Percentiles rank a stretch among this genome's conserved stretches.
phyloP scores from a whole-genome alignment of 1,140 invertebrate species.

The Leptinotarsa undecemlineata region DNA sequence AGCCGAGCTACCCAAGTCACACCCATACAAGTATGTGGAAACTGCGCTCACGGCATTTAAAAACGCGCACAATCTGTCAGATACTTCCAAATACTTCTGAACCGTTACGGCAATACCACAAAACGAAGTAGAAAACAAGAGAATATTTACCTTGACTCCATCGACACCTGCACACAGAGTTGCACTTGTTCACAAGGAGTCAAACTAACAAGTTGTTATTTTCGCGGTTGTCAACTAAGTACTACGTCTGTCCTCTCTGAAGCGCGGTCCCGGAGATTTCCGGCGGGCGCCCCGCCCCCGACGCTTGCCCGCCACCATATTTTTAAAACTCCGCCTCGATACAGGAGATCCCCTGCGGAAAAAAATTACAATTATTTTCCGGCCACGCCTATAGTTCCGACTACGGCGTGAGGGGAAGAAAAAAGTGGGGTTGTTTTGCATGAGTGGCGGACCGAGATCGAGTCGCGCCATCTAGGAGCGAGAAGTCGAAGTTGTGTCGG shows the following conservation, averaged over 20 bases:
- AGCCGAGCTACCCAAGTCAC: neutral
- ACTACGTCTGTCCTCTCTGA: slow-evolving; percentile 5
- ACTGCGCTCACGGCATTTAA: neutral
- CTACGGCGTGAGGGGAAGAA: slow-evolving; percentile 11
- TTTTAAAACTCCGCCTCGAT: slow-evolving; percentile 28
- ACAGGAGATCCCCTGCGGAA: slow-evolving; percentile 16
- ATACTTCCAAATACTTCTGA: neutral
- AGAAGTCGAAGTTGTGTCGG: slow-evolving; percentile 9
- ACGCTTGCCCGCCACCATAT: slow-evolving; percentile 20
- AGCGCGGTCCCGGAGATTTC: slow-evolving; percentile 22
- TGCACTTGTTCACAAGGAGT: slow-evolving; percentile 14
- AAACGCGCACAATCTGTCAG: neutral
- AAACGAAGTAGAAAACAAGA: neutral
- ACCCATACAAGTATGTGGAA: neutral
- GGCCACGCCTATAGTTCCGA: slow-evolving; percentile 20
- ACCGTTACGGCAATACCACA: neutral
- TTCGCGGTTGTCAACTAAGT: slow-evolving; percentile 10
- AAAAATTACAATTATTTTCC: slow-evolving; percentile 26
- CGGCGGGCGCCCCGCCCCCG: slow-evolving; percentile 22
- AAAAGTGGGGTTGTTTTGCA: slow-evolving; percentile 22
- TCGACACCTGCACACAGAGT: slow-evolving; percentile 14
- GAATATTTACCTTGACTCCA: slow-evolving; percentile 11
- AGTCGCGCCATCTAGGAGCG: neutral
- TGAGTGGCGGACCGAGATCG: neutral
- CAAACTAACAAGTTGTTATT: slow-evolving; percentile 14